Evolutionary conservation across 2,888 invertebrate genomes (phyloP), one percentile per base, ranked within the genome.

Genomic region (Rhagonycha fulva): DNA sequence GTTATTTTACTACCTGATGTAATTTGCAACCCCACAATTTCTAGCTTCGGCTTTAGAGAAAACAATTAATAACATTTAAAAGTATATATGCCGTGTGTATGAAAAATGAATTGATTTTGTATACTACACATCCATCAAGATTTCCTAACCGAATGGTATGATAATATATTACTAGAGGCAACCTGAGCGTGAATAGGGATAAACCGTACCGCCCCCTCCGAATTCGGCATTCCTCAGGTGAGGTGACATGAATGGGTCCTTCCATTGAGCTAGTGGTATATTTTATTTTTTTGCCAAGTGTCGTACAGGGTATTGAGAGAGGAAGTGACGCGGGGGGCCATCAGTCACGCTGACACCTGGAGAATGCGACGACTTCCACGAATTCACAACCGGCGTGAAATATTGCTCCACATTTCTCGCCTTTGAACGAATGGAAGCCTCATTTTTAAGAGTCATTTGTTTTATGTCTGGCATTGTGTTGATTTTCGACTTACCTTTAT

Each of bases 271-370:
- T 80, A 82, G 80, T 78, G 78, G 76, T 80, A 80, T 81, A 81
- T 81, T 81, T 80, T 82, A 80, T 81, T 78, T 82, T 79, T 79
- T 80, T 80, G 80, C 79, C 79, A 80, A 80, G 80, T 81, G 79
- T 79, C 79, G 79, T 79, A 76, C 70, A 73, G 79, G 79, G 76
- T 71, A 77, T 76, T 75, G 71, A 74, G 81, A 81, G 84, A 85
- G 85, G 85, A 85, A 85, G 84, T 84, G 85, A 84, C 84, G 84
- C 82, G 83, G 84, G 84, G 83, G 85, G 84, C 82, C 85, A 86
- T 86, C 86, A 86, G 86, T 86, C 86, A 86, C 85, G 84, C 84
- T 86, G 86, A 86, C 86, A 86, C 86, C 85, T 86, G 85, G 85
- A 85, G 85, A 85, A 85, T 85, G 84, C 84, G 84, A 85, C 84